Evolutionary conservation across 2,888 invertebrate species (phyloP), one percentile per base, ranked within the genome.

Genomic region (Latheticus oryzae): DNA sequence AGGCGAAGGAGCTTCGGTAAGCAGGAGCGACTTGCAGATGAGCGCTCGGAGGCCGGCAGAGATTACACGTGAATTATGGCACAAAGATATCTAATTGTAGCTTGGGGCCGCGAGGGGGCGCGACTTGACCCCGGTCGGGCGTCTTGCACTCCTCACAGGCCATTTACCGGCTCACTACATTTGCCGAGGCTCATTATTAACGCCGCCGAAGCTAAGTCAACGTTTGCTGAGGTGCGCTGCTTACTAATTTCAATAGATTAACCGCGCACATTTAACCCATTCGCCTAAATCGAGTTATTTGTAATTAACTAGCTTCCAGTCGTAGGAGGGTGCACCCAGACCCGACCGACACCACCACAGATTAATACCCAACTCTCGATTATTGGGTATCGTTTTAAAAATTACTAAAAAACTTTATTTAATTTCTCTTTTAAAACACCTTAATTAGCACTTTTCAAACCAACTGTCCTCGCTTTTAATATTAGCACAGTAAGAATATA

Each of bases 21-120:
- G 64, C 55, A 63, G 61, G 58, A 61, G 67, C 63, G 65, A 65
- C 64, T 66, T 73, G 75, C 75, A 75, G 74, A 75, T 76, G 76
- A 76, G 77, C 76, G 74, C 76, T 76, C 73, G 69, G 74, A 77
- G 76, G 74, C 76, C 76, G 75, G 76, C 77, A 76, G 78, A 83
- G 82, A 80, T 82, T 84, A 83, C 83, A 80, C 82, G 80, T 84
- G 84, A 85, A 85, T 81, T 81, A 81, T 80, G 77, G 79, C 78
- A 76, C 78, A 78, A 79, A 80, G 81, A 81, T 81, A 81, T 80
- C 80, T 80, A 80, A 81, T 80, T 80, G 80, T 79, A 76, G 78
- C 76, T 68, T 61, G 64, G 66, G 74, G 71, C 69, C 68, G 59
- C 64, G 66, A 63, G 72, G n/a, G 73, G 66, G 58, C 58, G 69